These are phyloP conservation scores for Drosophila novamexicana DNA, from an alignment of 1,140 invertebrate genomes.

Conservation along the genomic window DNA sequence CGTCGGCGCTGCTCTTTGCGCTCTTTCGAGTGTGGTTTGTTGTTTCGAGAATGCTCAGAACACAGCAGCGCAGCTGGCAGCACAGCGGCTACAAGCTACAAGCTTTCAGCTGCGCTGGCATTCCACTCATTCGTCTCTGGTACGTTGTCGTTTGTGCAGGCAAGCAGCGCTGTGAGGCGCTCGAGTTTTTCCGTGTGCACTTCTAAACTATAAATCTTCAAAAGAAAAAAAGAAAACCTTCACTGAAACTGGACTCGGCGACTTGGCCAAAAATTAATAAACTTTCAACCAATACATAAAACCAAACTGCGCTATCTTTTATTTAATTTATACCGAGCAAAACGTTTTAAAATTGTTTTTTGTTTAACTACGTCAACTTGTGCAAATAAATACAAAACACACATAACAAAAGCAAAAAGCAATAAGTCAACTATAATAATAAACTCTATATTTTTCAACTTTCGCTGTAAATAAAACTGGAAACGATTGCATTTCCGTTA, in stretches of 20 bases:
- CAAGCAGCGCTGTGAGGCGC: conserved; percentile 63
- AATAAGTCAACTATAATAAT: conserved; percentile 46
- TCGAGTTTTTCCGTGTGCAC: conserved; percentile 73
- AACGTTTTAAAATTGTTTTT: conserved; percentile 29
- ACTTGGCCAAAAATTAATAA: conserved; percentile 25
- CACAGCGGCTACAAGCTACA: conserved; percentile 34
- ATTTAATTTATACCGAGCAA: conserved; percentile 15
- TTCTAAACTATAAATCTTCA: conserved; percentile 54
- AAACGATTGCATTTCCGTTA: conserved; percentile 43
- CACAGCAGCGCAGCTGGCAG: conserved; percentile 21
- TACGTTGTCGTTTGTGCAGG: conserved; percentile 63
- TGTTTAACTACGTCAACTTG: conserved; percentile 38
- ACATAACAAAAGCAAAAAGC: conserved; percentile 36
- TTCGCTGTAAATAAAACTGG: conserved; percentile 56
- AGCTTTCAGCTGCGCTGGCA: conserved; percentile 62
- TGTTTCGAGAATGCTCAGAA: conserved; percentile 23
- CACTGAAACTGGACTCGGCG: conserved; percentile 41
- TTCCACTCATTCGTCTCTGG: conserved; percentile 80
- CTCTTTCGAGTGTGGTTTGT: conserved; percentile 22
- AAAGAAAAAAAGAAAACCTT: conserved; percentile 6
- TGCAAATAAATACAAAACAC: conserved; percentile 39
- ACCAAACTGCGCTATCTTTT: conserved; percentile 13
- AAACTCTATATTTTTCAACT: conserved; percentile 42
- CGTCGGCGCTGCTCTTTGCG: conserved; percentile 26
- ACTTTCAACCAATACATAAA: not conserved